These are phyloP conservation scores for Rhabdomys dilectus DNA, from an alignment of 2,113 vertebrate species.

Conservation along the genomic window DNA sequence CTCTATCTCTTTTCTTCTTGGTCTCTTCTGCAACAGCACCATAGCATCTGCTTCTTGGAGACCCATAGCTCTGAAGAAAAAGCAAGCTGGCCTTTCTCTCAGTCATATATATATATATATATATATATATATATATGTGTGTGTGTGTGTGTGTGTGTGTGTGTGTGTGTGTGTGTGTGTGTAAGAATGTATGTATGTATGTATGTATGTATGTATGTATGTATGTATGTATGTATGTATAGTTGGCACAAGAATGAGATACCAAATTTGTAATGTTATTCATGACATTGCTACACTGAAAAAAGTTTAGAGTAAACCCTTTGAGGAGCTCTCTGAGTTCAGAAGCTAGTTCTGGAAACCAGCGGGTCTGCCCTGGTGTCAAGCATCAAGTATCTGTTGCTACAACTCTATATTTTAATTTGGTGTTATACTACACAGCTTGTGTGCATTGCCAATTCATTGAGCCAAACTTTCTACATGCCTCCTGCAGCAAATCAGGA, in stretches of 20 bases:
- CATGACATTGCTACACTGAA: background rate
- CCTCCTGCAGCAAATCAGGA: conserved; percentile 5
- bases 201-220: background rate
- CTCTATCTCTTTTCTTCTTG: background rate
- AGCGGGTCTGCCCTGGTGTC: background rate
- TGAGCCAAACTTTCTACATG: background rate
- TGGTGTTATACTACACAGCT: background rate
- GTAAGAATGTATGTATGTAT: background rate
- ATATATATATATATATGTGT: no score
- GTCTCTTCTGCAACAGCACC: background rate
- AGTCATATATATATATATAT: background rate
- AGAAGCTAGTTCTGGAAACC: background rate
- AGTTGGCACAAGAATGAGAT: background rate
- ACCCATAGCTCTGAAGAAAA: background rate
- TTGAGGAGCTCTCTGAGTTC: background rate
- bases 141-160: no score
- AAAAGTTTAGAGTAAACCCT: background rate
- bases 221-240: background rate
- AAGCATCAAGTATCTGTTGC: conserved; percentile 26
- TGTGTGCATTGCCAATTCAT: background rate
- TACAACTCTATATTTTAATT: conserved; percentile 2
- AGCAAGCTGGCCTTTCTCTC: background rate
- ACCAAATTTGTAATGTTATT: background rate
- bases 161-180: no score
- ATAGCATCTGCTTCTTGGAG: background rate